phyloP scores from a whole-genome alignment of 2,113 vertebrate genomes.

The Heptranchias perlo region DNA sequence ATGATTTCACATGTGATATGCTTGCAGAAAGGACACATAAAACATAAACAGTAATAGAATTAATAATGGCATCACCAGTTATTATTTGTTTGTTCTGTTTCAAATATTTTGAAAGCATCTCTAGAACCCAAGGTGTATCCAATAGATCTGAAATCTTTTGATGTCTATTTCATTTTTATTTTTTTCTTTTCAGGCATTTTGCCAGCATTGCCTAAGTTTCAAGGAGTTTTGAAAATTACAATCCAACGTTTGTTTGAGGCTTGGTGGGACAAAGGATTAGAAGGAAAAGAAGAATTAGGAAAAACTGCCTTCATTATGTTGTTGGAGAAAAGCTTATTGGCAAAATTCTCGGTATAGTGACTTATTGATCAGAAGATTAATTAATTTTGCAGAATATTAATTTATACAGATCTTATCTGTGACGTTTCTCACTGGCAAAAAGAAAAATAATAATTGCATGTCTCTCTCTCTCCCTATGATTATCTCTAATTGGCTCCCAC shows the following conservation, averaged over 20 bases:
- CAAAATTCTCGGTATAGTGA: conserved; percentile 63
- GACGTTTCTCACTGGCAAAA: neutral
- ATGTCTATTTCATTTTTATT: neutral
- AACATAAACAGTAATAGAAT: neutral
- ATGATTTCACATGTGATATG: neutral
- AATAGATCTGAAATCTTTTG: neutral
- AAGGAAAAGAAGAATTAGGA: conserved; percentile 76
- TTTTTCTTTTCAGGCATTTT: conserved; percentile 60
- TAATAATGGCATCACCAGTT: neutral
- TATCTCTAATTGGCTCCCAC: neutral
- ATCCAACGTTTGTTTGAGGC: conserved; percentile 66
- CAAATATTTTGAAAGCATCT: neutral
- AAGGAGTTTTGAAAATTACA: conserved; percentile 53
- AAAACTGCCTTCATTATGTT: conserved; percentile 67
- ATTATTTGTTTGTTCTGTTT: neutral
- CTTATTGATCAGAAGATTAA: neutral
- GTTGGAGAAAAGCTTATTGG: conserved; percentile 66
- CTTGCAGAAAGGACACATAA: neutral
- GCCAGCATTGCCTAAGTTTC: conserved; percentile 59
- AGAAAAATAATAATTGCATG: neutral
- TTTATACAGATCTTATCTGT: neutral
- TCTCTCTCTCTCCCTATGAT: neutral
- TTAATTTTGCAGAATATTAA: neutral
- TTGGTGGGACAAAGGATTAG: conserved; percentile 86
- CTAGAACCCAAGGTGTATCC: neutral